Conservation (phyloP, 2,113 vertebrate species). For the Tringa solitaria region DNA sequence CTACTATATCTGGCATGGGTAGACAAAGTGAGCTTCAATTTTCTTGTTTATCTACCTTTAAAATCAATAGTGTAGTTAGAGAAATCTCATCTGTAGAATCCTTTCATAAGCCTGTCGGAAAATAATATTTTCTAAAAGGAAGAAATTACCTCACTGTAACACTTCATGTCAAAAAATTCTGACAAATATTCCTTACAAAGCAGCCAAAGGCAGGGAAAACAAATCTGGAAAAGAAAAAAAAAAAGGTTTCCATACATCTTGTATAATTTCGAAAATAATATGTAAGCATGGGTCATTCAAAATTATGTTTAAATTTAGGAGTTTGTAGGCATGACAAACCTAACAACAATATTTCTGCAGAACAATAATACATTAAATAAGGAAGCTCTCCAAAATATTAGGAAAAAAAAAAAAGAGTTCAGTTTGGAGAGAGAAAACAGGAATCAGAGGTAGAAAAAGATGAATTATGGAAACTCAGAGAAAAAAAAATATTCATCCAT, state of each 20-base stretch:
- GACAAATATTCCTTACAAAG: neutral
- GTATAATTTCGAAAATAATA: neutral
- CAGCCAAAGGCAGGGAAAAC: neutral
- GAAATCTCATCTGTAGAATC: conserved; percentile 4
- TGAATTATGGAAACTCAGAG: neutral
- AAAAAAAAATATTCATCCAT: neutral
- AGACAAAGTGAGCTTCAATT: neutral
- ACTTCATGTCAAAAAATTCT: neutral
- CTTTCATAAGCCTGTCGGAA: neutral
- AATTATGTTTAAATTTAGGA: neutral
- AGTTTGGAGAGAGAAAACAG: neutral
- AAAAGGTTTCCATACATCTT: neutral
- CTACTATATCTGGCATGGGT: neutral
- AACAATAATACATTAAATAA: neutral
- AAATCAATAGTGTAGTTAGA: conserved; percentile 23
- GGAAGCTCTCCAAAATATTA: neutral
- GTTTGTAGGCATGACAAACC: neutral
- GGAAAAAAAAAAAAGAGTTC: neutral
- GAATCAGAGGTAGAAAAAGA: neutral
- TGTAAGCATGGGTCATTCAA: neutral
- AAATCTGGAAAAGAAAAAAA: neutral
- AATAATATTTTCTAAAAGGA: neutral
- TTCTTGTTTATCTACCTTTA: conserved; percentile 17
- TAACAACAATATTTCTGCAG: neutral
- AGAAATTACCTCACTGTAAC: neutral